Base-by-base conservation (phyloP, 1,140 invertebrate genomes). In the Trypoxylus dichotomus region DNA sequence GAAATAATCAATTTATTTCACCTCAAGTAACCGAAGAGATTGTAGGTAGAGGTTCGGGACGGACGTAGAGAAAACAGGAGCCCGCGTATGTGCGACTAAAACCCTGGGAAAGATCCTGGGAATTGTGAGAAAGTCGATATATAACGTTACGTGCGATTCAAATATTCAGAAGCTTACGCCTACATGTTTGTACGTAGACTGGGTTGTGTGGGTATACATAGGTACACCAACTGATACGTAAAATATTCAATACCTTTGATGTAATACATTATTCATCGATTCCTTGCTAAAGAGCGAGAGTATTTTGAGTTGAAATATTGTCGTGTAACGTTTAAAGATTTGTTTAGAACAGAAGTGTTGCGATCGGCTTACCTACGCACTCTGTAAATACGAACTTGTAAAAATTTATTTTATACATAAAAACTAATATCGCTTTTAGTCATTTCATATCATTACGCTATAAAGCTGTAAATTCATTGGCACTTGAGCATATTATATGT, bases 171-270 rank as follows among this genome's bases (percentile, higher is more conserved):
- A 47, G 43, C 43, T 47, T 47, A 47, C 43, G 43, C 43, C 43
- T 47, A 47, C 43, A 19, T 47, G n/a, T 47, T 15, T 8, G 15
- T 47, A 47, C 43, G 43, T 13, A 13, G 43, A 19, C n/a, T 47
- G 8, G n/a, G 10, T 15, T 47, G 43, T 47, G 43, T 13, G 43
- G n/a, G 43, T 47, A 47, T 13, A 47, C 13, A 13, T 13, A 13
- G n/a, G 43, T 47, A 47, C n/a, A 47, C 13, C 43, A 3, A 1
- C 8, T 13, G 43, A 47, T 15, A 47, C 13, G 13, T 47, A n/a
- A 47, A 47, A 47, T 47, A 47, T 47, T 47, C 43, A 47, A n/a
- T 47, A 47, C n/a, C 43, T 47, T 47, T 47, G n/a, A 47, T 47
- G 43, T 47, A 1, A n/a, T 47, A 47, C 43, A 47, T 47, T 47